Conservation (phyloP, 2,797 vertebrate genomes). For the Pseudochromis fuscus region DNA sequence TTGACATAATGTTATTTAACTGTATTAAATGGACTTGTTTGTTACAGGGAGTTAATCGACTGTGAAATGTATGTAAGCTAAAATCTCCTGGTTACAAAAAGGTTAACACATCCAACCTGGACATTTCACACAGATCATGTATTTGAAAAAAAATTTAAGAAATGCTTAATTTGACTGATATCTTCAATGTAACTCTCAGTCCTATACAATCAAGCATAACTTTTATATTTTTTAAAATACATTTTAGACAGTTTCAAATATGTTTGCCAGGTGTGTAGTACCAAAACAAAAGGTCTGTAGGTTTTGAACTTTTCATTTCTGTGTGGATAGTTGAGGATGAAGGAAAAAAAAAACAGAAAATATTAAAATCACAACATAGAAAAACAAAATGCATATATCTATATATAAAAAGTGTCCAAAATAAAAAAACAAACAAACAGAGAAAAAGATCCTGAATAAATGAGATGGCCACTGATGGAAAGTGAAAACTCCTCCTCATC, state of each 20-base stretch:
- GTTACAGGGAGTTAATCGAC: conserved; percentile 47
- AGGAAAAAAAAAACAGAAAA: conserved; percentile 45
- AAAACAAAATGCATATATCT: conserved; percentile 56
- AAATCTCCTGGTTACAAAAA: conserved; percentile 25
- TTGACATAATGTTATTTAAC: conserved; percentile 53
- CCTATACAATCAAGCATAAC: conserved; percentile 14
- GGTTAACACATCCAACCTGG: conserved; percentile 30
- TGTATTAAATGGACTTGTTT: conserved; percentile 48
- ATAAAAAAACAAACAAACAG: conserved; percentile 58
- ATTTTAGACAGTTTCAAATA: conserved; percentile 18
- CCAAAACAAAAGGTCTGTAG: conserved; percentile 54
- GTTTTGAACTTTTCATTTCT: conserved; percentile 25
- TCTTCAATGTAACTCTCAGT: conserved; percentile 22
- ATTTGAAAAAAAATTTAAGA: conserved; percentile 22
- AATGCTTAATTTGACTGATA: background rate
- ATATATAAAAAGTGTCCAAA: conserved; percentile 52
- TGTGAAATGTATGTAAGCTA: conserved; percentile 26
- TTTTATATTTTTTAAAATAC: conserved; percentile 20
- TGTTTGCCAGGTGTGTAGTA: conserved; percentile 43
- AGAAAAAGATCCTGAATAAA: conserved; percentile 75
- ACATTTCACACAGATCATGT: conserved; percentile 43
- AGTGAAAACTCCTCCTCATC: conserved; percentile 48
- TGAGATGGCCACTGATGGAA: conserved; percentile 71
- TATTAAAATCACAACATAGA: conserved; percentile 57
- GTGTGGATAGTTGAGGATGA: conserved; percentile 47